Conservation (phyloP, 2,113 vertebrate species). For the Xenopus tropicalis region DNA sequence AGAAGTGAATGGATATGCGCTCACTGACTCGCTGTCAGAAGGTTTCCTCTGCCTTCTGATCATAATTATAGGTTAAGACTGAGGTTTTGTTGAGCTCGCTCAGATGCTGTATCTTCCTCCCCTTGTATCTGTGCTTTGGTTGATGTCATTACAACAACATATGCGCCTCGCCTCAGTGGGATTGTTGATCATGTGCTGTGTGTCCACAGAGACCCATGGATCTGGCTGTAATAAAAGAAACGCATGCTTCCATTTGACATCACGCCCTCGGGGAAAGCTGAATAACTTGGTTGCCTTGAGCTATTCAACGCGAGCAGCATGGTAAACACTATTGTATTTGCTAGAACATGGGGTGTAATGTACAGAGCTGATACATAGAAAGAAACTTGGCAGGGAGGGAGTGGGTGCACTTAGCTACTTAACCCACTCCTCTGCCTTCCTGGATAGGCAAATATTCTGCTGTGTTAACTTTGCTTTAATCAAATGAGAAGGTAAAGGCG, state of each 20-base stretch:
- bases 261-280: constrained; percentile 6
- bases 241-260: constrained; percentile 29
- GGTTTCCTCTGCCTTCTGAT: too few relatives aligned
- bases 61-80: neutral
- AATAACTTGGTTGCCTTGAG: constrained; percentile 33
- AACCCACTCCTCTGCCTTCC: neutral
- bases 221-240: constrained; percentile 17
- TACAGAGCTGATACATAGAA: neutral
- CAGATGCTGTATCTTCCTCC: neutral
- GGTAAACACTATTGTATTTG: constrained; percentile 20
- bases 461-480: too few relatives aligned
- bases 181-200: constrained; percentile 33
- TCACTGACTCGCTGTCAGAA: too few relatives aligned
- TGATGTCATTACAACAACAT: constrained; percentile 12
- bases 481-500: too few relatives aligned
- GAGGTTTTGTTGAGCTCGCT: neutral
- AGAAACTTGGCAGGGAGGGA: neutral
- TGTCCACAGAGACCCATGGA: constrained; percentile 17
- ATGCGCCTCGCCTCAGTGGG: neutral
- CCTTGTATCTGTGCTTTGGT: constrained; percentile 6
- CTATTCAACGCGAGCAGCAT: constrained; percentile 16
- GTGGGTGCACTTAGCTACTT: neutral
- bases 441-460: neutral
- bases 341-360: neutral
- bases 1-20: too few relatives aligned